phyloP scores from a whole-genome alignment of 2,113 vertebrate species.

The Lathamus discolor region DNA sequence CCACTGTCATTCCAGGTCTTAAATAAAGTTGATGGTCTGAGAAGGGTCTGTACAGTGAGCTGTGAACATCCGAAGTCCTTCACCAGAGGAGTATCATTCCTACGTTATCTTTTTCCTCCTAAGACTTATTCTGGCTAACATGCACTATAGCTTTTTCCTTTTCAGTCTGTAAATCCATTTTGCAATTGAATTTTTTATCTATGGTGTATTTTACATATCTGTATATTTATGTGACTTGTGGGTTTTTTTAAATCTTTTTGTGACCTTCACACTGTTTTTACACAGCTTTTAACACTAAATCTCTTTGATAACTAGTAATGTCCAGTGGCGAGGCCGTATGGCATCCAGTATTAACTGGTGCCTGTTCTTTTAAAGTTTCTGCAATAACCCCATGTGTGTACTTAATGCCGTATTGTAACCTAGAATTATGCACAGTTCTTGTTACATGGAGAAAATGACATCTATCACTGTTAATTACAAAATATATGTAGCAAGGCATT shows the following conservation, averaged over 20 bases:
- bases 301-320: not conserved
- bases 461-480: not conserved
- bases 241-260: rapidly evolving
- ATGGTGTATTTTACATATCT: not conserved
- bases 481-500: not conserved
- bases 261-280: not conserved
- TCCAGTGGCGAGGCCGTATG: not conserved
- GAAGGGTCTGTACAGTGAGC: not conserved
- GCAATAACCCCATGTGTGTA: not conserved
- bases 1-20: not conserved
- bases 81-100: not conserved
- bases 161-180: not conserved
- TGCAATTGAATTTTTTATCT: not conserved
- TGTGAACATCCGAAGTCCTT: not conserved
- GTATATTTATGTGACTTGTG: not conserved
- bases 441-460: not conserved
- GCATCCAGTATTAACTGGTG: not conserved
- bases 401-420: not conserved
- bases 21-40: not conserved
- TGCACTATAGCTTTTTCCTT: not conserved
- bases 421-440: not conserved
- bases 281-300: not conserved
- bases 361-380: not conserved
- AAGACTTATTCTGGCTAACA: rapidly evolving
- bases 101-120: not conserved